Evolutionary conservation across 2,113 vertebrate genomes (phyloP).

Genomic region (Eidolon helvum): DNA sequence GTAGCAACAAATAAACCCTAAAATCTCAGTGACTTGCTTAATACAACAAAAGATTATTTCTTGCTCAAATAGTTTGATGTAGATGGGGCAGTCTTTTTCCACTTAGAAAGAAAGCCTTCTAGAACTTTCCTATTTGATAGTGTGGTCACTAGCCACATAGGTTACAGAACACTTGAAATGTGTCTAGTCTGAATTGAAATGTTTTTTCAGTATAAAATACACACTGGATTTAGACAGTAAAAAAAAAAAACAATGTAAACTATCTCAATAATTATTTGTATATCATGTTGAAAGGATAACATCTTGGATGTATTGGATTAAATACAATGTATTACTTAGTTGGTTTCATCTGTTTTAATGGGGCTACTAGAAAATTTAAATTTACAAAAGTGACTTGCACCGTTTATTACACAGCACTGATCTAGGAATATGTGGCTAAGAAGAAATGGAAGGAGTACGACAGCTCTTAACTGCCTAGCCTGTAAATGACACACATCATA

Average conservation of each 20-base stretch:
- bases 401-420: neutral
- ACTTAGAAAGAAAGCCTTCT: neutral
- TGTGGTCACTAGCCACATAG: neutral
- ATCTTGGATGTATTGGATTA: neutral
- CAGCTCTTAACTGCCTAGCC: neutral
- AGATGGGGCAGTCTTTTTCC: neutral
- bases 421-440: neutral
- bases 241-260: neutral
- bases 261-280: neutral
- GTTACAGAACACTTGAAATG: neutral
- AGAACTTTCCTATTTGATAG: neutral
- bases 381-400: neutral
- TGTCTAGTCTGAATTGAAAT: neutral
- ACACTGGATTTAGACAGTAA: neutral
- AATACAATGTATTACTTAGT: neutral
- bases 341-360: neutral
- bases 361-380: neutral
- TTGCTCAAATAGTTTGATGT: neutral
- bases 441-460: no score
- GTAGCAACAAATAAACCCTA: neutral
- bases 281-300: neutral
- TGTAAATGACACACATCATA: neutral
- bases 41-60: neutral
- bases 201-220: neutral
- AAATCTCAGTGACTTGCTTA: neutral